phyloP scores from a whole-genome alignment of 2,113 vertebrate species.

The Fregetta grallaria region DNA sequence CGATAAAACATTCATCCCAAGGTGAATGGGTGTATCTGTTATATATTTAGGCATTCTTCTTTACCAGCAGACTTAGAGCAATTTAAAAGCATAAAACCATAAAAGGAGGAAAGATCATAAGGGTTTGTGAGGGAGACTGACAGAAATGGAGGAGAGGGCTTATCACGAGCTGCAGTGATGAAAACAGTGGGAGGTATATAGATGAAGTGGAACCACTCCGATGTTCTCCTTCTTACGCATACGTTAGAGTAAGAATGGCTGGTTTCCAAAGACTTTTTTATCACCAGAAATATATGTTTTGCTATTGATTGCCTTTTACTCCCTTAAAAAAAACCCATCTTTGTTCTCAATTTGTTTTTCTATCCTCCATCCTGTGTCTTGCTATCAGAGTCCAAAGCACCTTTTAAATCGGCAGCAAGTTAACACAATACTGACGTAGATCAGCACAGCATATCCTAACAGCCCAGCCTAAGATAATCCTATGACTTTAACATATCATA shows the following conservation, averaged over 20 bases:
- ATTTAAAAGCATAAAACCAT: slow-evolving; percentile 29
- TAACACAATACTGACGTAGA: not conserved
- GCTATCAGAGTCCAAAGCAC: not conserved
- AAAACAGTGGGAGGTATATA: slow-evolving; percentile 48
- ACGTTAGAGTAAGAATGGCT: not conserved
- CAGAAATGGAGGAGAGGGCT: slow-evolving; percentile 1
- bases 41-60: slow-evolving; percentile 33
- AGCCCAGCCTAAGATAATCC: not conserved
- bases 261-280: not conserved
- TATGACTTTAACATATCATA: not conserved
- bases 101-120: slow-evolving; percentile 15
- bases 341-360: not conserved
- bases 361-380: not conserved
- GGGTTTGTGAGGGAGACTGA: not conserved
- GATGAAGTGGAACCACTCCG: slow-evolving; percentile 1
- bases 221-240: not conserved
- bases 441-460: not conserved
- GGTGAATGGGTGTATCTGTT: slow-evolving; percentile 56
- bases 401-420: not conserved
- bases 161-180: slow-evolving; percentile 19
- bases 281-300: not conserved
- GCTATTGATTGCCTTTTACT: not conserved
- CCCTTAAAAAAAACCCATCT: not conserved
- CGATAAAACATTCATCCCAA: slow-evolving; percentile 50
- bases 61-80: not conserved